phyloP scores from a whole-genome alignment of 2,888 invertebrate species.

The Bellardia bayeri region DNA sequence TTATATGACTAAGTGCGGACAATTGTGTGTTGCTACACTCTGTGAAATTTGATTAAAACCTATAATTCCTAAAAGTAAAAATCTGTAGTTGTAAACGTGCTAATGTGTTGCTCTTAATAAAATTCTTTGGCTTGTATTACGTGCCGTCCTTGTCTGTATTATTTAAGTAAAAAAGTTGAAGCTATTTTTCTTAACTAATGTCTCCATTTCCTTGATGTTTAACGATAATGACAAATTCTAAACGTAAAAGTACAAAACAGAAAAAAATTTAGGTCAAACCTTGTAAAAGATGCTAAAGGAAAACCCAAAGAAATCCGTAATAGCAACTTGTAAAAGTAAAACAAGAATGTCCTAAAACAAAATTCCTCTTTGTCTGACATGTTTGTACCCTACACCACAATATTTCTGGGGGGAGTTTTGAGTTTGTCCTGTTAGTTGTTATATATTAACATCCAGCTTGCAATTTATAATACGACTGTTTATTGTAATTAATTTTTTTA shows the following conservation, averaged over 20 bases:
- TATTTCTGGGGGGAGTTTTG: no score
- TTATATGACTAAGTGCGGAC: background rate
- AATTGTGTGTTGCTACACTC: background rate
- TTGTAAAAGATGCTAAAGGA: background rate
- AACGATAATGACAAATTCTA: slow-evolving; percentile 42
- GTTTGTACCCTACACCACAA: background rate
- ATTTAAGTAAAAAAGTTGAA: slow-evolving; percentile 25
- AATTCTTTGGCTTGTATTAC: background rate
- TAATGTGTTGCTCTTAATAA: background rate
- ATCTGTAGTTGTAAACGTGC: no score
- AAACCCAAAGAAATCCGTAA: slow-evolving; percentile 5
- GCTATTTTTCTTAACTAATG: slow-evolving; percentile 35
- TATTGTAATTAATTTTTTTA: no score
- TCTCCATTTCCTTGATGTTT: slow-evolving; percentile 37
- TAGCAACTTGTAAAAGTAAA: slow-evolving; percentile 1
- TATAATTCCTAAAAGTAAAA: no score
- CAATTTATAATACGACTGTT: no score
- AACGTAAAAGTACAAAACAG: slow-evolving; percentile 8
- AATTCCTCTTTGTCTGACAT: slow-evolving; percentile 28
- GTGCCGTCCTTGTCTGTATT: background rate
- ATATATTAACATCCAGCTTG: no score
- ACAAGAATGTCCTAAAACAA: background rate
- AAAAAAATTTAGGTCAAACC: slow-evolving; percentile 41
- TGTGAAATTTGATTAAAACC: background rate
- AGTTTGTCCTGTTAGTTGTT: no score